Base-by-base conservation (phyloP, 2,888 invertebrate genomes). In the Alcis repandata region DNA sequence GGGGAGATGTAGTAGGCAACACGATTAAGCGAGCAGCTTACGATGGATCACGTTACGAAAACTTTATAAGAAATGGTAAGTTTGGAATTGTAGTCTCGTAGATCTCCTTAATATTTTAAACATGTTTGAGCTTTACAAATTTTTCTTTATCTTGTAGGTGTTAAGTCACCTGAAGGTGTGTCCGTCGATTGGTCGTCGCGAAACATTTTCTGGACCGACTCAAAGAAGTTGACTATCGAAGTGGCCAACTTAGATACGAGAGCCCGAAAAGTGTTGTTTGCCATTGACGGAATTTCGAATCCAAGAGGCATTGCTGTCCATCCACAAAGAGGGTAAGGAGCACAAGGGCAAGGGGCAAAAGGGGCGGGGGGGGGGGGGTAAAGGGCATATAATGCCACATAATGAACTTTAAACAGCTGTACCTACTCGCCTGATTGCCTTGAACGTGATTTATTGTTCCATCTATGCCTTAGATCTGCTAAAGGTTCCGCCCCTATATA, bases 191-290 rank as follows among this genome's bases (percentile, higher is more conserved):
- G 98, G 96, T 94, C 98, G 15, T 96, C 98, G 0, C 95, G 98
- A 73, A 98, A 98, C 80, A 95, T 99, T 74, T 99, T 98, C 89
- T 99, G 99, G 98, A 98, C 99, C 0, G 99, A 99, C 90, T 98
- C 99, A 0, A 95, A 95, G 27, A 96, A 96, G 80, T 96, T 97
- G 75, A 97, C 97, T 0, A 96, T 99, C 70, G 98, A 98, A 91
- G 98, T 99, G 4, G 97, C 98, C 0, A 97, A 96, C 80, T 88
- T 99, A 58, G 96, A 97, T 67, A 95, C 95, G 0, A 96, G 96
- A 86, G 94, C 96, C 54, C 94, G 96, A 58, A 96, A 96, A 82
- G 95, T 97, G 6, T 87, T 99, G 41, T 95, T 99, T 73, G 76
- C 86, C 7, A 94, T 95, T 45, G 95, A 95, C 7, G 96, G 95